These are phyloP conservation scores for Coelogynopora nodosa DNA, from an alignment of 2,888 invertebrate species.

Conservation along the genomic window DNA sequence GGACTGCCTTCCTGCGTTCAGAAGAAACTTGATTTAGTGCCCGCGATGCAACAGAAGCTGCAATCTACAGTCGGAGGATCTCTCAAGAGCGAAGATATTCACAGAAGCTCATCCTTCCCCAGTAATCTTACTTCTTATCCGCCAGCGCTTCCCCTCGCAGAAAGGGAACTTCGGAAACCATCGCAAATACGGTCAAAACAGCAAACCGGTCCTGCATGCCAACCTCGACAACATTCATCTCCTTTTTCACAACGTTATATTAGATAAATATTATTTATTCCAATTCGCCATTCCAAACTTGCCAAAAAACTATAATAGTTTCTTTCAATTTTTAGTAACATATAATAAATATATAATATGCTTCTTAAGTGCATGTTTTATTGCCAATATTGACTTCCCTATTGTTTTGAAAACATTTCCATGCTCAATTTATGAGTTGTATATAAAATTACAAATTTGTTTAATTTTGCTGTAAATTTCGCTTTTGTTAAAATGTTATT, in stretches of 20 bases:
- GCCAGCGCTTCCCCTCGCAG: background rate
- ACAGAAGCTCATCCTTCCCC: background rate
- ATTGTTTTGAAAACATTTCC: too few species aligned
- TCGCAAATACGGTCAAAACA: background rate
- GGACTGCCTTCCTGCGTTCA: background rate
- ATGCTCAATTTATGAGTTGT: too few species aligned
- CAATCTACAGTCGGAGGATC: background rate
- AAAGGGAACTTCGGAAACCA: background rate
- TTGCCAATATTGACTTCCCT: too few species aligned
- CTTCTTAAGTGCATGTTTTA: too few species aligned
- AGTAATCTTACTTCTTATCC: background rate
- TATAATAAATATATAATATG: too few species aligned
- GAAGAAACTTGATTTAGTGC: background rate
- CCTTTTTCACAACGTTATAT: constrained; percentile 8
- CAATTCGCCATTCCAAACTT: too few species aligned
- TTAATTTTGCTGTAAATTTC: too few species aligned
- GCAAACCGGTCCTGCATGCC: background rate
- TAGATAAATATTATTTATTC: background rate
- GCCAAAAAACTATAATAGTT: too few species aligned
- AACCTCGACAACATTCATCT: background rate
- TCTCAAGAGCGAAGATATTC: background rate
- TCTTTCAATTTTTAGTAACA: too few species aligned
- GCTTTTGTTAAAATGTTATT: too few species aligned
- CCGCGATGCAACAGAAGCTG: background rate
- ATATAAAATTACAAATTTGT: too few species aligned